Evolutionary conservation across 2,113 vertebrate species (phyloP), one percentile per base, ranked within the genome.

Genomic region (Grammomys dolichurus): DNA sequence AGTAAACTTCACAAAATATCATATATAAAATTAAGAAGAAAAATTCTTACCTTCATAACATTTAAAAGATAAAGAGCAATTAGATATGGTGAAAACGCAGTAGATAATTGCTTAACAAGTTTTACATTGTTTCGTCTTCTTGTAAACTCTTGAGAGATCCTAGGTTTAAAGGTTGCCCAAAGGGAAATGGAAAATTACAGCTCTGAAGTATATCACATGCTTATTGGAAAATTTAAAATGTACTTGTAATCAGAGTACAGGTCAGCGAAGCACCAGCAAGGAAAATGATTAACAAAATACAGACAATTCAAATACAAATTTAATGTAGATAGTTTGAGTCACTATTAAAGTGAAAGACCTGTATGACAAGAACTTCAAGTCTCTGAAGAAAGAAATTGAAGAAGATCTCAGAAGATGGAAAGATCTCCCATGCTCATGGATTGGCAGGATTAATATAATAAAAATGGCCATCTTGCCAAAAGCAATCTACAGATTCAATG

Each of bases 221-320:
- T 91, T 88, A 95, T 20, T 86, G 40, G 56, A 86, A 48, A n/a
- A 78, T 46, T 85, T 31, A 84, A 91, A 54, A 63, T 84, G 58
- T 72, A 80, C 87, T 80, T 24, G n/a, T 87, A 67, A 36, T 65
- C 17, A 91, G 76, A 90, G 48, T 48, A 14, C 60, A 91, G 20
- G 3, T 75, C 73, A 78, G 78, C 69, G 63, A 69, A 80, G 33
- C 43, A 84, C 2, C 13, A 82, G 48, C 3, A 75, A 85, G 56
- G 5, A 84, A 70, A 51, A 70, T 36, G 28, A 56, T 1, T 51
- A 40, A 76, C 51, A 87, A 43, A 94, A 43, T 5, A 70, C 3
- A 81, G 10, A 46, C 7, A 92, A 26, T 73, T 46, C 89, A 90
- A 95, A 92, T 86, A 89, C 67, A 56, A 91, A 93, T 95, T 91